These are phyloP conservation scores for Adela reaumurella DNA, from an alignment of 2,888 invertebrate species.

Conservation along the genomic window DNA sequence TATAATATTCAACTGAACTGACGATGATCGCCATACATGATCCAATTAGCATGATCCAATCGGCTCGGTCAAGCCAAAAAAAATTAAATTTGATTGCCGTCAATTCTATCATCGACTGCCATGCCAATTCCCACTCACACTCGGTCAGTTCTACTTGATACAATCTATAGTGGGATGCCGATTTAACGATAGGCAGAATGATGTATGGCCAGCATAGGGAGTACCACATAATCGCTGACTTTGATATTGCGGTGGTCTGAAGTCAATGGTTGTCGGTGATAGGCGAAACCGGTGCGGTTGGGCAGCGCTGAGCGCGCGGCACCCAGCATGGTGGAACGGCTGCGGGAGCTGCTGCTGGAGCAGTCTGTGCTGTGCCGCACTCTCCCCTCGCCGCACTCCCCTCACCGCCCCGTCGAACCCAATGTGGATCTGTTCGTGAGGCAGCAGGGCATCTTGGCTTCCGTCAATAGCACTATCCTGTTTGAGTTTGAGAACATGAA, in stretches of 20 bases:
- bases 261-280: conserved; percentile 3
- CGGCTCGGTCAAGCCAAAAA: no score
- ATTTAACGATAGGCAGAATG: no score
- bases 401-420: conserved; percentile 31
- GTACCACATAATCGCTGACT: conserved; percentile 1
- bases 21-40: no score
- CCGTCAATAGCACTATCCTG: conserved; percentile 66
- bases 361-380: conserved; percentile 44
- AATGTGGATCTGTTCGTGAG: conserved; percentile 69
- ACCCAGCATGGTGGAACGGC: conserved; percentile 48
- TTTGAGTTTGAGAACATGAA: conserved; percentile 59
- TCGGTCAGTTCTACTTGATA: no score
- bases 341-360: conserved; percentile 56
- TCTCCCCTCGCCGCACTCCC: conserved; percentile 16
- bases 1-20: no score
- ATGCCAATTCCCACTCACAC: no score
- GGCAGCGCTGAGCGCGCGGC: conserved; percentile 54
- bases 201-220: no score
- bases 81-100: no score
- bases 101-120: no score
- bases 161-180: no score
- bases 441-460: conserved; percentile 61
- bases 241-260: conserved; percentile 5
- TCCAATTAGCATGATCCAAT: no score
- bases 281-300: conserved; percentile 57